Percentiles rank a stretch among this genome's conserved stretches.
Evolutionary conservation across 2,888 invertebrate genomes (phyloP).

Genomic region (Venusia cambrica): DNA sequence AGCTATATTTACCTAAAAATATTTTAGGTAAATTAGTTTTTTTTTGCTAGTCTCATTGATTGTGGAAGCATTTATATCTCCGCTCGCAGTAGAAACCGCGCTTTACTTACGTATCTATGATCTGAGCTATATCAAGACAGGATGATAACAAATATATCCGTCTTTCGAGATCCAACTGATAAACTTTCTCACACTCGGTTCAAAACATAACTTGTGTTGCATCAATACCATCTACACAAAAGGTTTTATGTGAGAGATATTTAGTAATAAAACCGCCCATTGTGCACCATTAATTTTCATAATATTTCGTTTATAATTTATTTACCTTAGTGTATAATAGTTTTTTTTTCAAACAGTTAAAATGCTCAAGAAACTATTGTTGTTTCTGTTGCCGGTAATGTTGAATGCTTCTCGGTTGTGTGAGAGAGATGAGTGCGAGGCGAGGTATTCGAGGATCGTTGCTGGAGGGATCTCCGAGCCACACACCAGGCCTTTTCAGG

Average conservation of each 20-base stretch:
- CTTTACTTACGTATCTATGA: constrained; percentile 16
- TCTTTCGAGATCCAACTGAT: constrained; percentile 33
- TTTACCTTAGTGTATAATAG: no score
- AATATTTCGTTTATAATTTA: no score
- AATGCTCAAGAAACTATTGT: constrained; percentile 44
- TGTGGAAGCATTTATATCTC: no score
- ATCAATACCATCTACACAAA: no score
- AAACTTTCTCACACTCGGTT: constrained; percentile 45
- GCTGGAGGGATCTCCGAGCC: constrained; percentile 51
- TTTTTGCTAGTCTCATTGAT: no score
- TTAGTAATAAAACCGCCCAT: constrained; percentile 2
- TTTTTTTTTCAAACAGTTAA: no score
- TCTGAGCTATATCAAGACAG: constrained; percentile 27
- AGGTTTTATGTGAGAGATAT: no score
- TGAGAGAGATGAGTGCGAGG: constrained; percentile 37
- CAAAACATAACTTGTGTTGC: no score
- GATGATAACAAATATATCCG: constrained; percentile 30
- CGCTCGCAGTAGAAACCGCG: no score
- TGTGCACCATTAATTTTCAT: no score
- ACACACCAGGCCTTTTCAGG: constrained; percentile 66
- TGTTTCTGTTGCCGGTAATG: constrained; percentile 39
- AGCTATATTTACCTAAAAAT: no score
- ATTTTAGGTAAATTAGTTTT: no score
- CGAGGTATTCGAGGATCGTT: constrained; percentile 42
- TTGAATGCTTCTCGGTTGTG: constrained; percentile 43